Percentiles rank a stretch among this genome's conserved stretches.
Conservation (phyloP, 2,888 invertebrate genomes). For the Ceratothoa steindachneri region DNA sequence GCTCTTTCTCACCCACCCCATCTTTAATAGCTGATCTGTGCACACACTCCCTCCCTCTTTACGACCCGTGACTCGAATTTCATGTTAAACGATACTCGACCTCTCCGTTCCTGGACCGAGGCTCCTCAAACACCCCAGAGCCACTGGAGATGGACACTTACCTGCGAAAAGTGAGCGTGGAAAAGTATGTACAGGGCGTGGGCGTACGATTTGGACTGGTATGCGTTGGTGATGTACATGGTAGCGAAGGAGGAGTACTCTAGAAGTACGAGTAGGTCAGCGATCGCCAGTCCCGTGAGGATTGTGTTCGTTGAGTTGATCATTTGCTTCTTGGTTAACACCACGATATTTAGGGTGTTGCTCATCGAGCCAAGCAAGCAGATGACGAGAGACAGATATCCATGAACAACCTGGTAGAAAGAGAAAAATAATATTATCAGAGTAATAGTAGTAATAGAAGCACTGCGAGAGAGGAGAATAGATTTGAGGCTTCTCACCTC, state of each 20-base stretch:
- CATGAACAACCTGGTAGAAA: slow-evolving; percentile 61
- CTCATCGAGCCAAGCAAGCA: slow-evolving; percentile 85
- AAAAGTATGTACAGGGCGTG: slow-evolving; percentile 81
- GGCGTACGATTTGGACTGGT: slow-evolving; percentile 61
- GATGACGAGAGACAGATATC: slow-evolving; percentile 77
- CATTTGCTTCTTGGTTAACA: slow-evolving; percentile 85
- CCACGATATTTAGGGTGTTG: slow-evolving; percentile 85
- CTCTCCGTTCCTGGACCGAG: too few species aligned
- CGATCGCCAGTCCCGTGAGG: slow-evolving; percentile 80
- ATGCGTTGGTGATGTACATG: slow-evolving; percentile 64
- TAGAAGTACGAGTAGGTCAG: slow-evolving; percentile 85
- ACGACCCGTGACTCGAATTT: too few species aligned
- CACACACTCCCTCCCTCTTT: too few species aligned
- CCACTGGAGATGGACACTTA: too few species aligned
- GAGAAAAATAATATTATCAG: background rate
- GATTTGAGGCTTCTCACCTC: too few species aligned
- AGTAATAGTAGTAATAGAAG: too few species aligned
- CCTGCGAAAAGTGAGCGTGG: slow-evolving; percentile 81
- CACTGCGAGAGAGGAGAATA: too few species aligned
- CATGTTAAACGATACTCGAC: too few species aligned
- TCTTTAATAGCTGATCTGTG: too few species aligned
- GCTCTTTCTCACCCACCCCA: too few species aligned
- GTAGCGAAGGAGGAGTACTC: slow-evolving; percentile 87
- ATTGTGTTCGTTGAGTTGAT: slow-evolving; percentile 86
- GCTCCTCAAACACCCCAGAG: too few species aligned